Percentiles rank a stretch among this genome's conserved stretches.
These are phyloP conservation scores for Zygogramma bicolorata DNA, from an alignment of 2,888 invertebrate genomes.

Conservation along the genomic window DNA sequence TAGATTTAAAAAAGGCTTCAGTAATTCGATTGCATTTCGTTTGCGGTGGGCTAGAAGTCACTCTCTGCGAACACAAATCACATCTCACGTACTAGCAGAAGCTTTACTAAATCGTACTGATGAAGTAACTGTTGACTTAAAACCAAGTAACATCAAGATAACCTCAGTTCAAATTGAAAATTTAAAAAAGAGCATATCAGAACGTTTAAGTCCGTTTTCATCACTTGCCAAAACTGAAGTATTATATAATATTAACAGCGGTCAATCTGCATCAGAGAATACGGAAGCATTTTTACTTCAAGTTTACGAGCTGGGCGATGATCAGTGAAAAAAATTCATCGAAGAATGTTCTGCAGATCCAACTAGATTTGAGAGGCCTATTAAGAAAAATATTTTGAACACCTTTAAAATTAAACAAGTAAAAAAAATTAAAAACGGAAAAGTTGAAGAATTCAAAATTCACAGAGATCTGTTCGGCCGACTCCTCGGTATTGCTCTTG, in stretches of 20 bases:
- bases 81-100: neutral
- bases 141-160: neutral
- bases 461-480: constrained; percentile 7
- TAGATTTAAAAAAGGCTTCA: neutral
- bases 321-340: neutral
- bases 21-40: neutral
- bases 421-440: neutral
- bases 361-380: neutral
- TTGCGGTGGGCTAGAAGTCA: neutral
- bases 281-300: neutral
- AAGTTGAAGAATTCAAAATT: neutral
- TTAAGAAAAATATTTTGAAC: neutral
- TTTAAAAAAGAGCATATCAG: neutral
- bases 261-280: neutral
- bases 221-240: neutral
- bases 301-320: neutral
- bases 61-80: neutral
- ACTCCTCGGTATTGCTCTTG: neutral
- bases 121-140: neutral
- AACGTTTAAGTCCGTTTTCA: neutral
- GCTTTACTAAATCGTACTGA: neutral
- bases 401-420: neutral
- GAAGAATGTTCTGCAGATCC: neutral
- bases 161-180: neutral
- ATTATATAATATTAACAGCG: neutral